These are phyloP conservation scores for Cyanoderma ruficeps DNA, from an alignment of 2,113 vertebrate genomes.

Conservation along the genomic window DNA sequence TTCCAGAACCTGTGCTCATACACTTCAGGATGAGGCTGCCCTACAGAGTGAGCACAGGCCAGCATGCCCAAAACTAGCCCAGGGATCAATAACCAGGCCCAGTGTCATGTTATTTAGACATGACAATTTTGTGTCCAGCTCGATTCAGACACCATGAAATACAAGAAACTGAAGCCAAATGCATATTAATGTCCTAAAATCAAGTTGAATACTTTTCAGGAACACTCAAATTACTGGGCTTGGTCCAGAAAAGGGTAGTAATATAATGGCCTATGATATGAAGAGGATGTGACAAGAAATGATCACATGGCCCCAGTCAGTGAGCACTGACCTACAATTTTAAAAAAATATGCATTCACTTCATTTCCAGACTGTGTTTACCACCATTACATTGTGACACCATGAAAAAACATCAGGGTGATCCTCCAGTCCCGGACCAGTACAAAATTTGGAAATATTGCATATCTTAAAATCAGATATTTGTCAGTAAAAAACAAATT, in stretches of 20 bases:
- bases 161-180: neutral
- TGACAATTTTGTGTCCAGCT: neutral
- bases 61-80: neutral
- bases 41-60: rapidly evolving
- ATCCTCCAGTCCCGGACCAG: neutral
- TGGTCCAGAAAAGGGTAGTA: neutral
- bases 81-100: neutral
- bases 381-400: neutral
- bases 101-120: neutral
- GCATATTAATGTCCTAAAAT: neutral
- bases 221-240: neutral
- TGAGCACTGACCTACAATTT: neutral
- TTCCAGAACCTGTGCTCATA: neutral
- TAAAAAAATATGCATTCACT: neutral
- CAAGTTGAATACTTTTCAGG: neutral
- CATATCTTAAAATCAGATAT: neutral
- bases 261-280: neutral
- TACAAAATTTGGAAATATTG: neutral
- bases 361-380: neutral
- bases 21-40: neutral
- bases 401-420: neutral
- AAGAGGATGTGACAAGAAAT: neutral
- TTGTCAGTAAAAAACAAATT: neutral
- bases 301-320: neutral
- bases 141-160: neutral